Percentiles rank a stretch among this genome's conserved stretches.
Conservation (phyloP, 2,797 vertebrate species). For the Xenopus petersii region DNA sequence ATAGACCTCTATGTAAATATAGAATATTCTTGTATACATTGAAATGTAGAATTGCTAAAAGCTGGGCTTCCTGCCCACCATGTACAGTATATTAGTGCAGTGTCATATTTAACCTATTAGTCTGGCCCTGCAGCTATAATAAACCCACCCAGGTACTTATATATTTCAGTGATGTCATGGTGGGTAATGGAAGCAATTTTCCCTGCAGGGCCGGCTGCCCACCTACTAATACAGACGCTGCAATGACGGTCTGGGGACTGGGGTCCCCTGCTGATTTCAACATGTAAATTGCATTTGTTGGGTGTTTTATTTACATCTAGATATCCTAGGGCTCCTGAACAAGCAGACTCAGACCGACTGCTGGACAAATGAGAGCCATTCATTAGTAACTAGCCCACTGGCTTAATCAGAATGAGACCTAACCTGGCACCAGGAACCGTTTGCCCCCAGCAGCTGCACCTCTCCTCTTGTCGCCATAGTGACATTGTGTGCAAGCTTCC, state of each 20-base stretch:
- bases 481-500: too few species aligned
- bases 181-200: conserved; percentile 17
- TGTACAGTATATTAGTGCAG: conserved; percentile 3
- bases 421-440: too few species aligned
- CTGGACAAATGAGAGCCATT: background rate
- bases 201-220: conserved; percentile 19
- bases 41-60: background rate
- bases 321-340: background rate
- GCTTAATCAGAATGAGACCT: too few species aligned
- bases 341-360: background rate
- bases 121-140: conserved; percentile 9
- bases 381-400: background rate
- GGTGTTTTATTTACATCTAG: background rate
- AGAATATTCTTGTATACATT: background rate
- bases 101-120: conserved; percentile 34
- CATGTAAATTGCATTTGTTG: conserved; percentile 1
- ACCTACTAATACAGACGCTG: conserved; percentile 14
- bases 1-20: background rate
- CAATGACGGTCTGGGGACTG: background rate
- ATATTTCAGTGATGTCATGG: conserved; percentile 23
- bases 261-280: background rate
- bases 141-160: conserved; percentile 20
- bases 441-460: too few species aligned
- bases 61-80: conserved; percentile 11
- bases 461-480: too few species aligned